Percentiles rank a stretch among this genome's conserved stretches.
Evolutionary conservation across 2,888 invertebrate genomes (phyloP).

Genomic region (Metallyticus violacea): DNA sequence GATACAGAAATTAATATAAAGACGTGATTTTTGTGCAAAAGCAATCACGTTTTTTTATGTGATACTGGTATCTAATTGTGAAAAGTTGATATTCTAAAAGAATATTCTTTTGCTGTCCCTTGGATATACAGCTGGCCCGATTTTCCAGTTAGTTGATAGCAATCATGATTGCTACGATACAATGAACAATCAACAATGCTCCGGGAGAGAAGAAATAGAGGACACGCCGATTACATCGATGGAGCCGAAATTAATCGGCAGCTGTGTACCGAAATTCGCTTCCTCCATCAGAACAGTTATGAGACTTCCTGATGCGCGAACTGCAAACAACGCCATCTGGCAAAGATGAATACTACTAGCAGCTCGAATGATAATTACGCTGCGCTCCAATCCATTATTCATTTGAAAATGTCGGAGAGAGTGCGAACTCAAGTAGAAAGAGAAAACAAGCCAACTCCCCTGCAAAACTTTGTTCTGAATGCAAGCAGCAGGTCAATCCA

Average conservation of each 20-base stretch:
- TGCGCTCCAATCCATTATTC: not conserved
- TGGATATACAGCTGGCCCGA: not conserved
- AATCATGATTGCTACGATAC: not conserved
- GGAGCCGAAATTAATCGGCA: not conserved
- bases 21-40: too few species aligned
- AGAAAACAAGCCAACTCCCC: too few species aligned
- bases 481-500: not conserved
- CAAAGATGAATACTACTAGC: not conserved
- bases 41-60: too few species aligned
- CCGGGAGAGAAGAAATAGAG: not conserved
- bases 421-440: not conserved
- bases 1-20: too few species aligned
- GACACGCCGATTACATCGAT: not conserved
- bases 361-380: not conserved
- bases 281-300: not conserved
- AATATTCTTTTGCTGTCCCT: not conserved
- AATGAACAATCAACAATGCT: not conserved
- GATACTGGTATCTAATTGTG: too few species aligned
- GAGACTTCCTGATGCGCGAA: not conserved
- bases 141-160: too few species aligned
- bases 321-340: not conserved
- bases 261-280: not conserved
- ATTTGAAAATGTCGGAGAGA: not conserved
- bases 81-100: too few species aligned
- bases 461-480: not conserved